Percentiles rank a stretch among this genome's conserved stretches.
These are phyloP conservation scores for Chelmon rostratus DNA, from an alignment of 2,797 vertebrate genomes.

Conservation along the genomic window DNA sequence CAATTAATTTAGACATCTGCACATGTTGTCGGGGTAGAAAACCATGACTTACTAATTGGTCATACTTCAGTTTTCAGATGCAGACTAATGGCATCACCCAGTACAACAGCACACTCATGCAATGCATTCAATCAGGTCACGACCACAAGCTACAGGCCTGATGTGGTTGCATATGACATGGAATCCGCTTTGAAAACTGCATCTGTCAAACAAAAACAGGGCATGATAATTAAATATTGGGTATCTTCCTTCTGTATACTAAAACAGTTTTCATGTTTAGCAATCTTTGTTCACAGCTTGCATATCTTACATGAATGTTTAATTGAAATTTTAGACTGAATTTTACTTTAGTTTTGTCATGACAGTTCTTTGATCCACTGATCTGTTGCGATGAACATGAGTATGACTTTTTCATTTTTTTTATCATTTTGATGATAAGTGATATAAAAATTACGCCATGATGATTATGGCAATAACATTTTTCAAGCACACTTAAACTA, in stretches of 20 bases:
- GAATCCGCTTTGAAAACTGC: conserved; percentile 11
- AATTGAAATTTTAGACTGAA: background rate
- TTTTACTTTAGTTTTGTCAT: background rate
- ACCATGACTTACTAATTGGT: conserved; percentile 72
- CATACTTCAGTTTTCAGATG: conserved; percentile 64
- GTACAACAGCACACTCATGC: conserved; percentile 26
- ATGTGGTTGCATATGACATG: conserved; percentile 21
- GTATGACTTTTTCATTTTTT: background rate
- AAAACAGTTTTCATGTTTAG: conserved; percentile 10
- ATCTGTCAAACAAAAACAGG: conserved; percentile 6
- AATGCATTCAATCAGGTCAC: conserved; percentile 45
- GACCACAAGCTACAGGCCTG: conserved; percentile 11
- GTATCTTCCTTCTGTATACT: background rate
- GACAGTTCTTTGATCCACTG: background rate
- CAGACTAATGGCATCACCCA: conserved; percentile 50
- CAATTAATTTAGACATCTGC: conserved; percentile 68
- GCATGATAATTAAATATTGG: conserved; percentile 27
- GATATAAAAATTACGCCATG: background rate
- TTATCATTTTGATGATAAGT: background rate
- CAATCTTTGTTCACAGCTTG: background rate
- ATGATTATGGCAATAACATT: background rate
- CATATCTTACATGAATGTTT: conserved; percentile 3
- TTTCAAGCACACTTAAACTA: background rate
- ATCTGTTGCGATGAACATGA: background rate
- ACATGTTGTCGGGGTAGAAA: conserved; percentile 54